Evolutionary conservation across 2,797 vertebrate genomes (phyloP), one percentile per base, ranked within the genome.

Genomic region (Chrosomus eos): DNA sequence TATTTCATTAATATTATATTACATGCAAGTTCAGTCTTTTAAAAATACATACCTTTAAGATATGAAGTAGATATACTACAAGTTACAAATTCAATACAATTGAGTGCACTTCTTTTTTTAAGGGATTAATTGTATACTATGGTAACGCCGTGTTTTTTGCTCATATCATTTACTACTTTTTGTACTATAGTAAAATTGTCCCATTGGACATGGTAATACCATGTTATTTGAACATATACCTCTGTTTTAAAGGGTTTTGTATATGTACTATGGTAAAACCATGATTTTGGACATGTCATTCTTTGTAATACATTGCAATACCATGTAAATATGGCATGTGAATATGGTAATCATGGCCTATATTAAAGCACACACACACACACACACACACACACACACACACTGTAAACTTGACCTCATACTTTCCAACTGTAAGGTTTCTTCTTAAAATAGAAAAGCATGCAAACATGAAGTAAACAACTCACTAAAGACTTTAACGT

Each of bases 361-460:
- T 6, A 73, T 31, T 19, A 51, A 10, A 28, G 26, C 5, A 38
- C 36, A 38, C 36, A 74, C n/a, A 36, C 82, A 38, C 18, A 45
- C n/a, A 80, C 51, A 80, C 76, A 74, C 38, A 23, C 72, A 48
- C 58, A 36, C 9, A 51, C 66, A 79, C 53, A 73, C 74, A 74
- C n/a, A 36, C 82, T 33, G 48, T 67, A 14, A 60, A 78, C 66
- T 38, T 62, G 84, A 66, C 82, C 73, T 58, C 38, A 58, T 83
- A 48, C 33, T 23, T 71, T 70, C 53, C 38, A 58, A 51, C 78
- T 80, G 78, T 87, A 87, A 85, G 82, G 55, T 81, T 36, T 64
- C 19, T 5, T 84, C 79, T 77, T 82, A 64, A 87, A 87, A 82
- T 85, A 87, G 86, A 77, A 84, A 78, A 71, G 64, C 18, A 84